Evolutionary conservation across 2,113 vertebrate genomes (phyloP).

Genomic region (Mus spicilegus): DNA sequence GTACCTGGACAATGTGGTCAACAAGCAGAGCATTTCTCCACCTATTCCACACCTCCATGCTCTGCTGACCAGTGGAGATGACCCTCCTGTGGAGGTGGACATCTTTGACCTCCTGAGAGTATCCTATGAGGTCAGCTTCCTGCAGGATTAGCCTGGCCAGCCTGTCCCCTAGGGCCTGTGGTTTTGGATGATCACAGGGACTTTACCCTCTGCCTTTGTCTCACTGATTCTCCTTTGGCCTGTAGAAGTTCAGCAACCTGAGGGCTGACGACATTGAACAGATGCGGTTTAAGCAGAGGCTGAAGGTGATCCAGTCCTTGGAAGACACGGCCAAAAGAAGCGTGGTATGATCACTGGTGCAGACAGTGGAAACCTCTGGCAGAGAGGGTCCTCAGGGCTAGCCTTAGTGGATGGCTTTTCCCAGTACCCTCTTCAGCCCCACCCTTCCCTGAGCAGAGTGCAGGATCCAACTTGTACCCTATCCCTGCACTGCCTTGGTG

Average conservation of each 20-base stretch:
- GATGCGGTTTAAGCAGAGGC: constrained; percentile 98
- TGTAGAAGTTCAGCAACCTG: constrained; percentile 94
- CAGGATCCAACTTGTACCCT: background rate
- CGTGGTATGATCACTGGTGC: constrained; percentile 88
- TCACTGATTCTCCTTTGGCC: constrained; percentile 63
- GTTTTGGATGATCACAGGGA: background rate
- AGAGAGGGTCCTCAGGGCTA: background rate
- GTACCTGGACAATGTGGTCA: constrained; percentile 97
- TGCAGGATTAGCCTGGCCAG: background rate
- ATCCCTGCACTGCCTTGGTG: fast-evolving
- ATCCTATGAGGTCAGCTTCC: constrained; percentile 93
- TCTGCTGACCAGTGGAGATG: constrained; percentile 93
- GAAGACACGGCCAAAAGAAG: constrained; percentile 98
- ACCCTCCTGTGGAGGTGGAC: constrained; percentile 92
- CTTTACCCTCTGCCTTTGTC: constrained; percentile 43
- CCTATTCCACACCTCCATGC: constrained; percentile 96
- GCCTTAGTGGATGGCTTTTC: background rate
- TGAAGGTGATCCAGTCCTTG: constrained; percentile 98
- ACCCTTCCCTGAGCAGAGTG: no score
- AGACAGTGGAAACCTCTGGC: fast-evolving
- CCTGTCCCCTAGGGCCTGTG: background rate
- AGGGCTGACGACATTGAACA: constrained; percentile 96
- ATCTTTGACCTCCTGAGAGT: constrained; percentile 95
- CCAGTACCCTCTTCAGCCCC: no score
- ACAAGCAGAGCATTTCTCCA: constrained; percentile 92